Evolutionary conservation across 30 jellyfish, hydroid and myxozoan genomes (phyloP), one percentile per base, ranked within the genome.

Genomic region (Aurelia aurita): DNA sequence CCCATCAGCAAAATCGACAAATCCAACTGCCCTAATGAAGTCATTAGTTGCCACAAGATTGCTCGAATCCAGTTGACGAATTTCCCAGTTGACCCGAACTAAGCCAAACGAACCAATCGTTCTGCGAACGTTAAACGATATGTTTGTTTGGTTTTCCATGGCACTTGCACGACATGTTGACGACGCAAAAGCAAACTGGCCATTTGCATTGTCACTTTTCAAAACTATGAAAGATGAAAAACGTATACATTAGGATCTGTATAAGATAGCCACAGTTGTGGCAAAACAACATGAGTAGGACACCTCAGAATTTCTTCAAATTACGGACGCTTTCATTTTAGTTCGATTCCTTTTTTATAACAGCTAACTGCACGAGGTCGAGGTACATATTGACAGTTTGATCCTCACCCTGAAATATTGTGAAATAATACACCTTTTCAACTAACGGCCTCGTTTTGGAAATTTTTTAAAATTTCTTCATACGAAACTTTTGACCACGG

Each of bases 171-270:
- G 67, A 34, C 98, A 92, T 15, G 58, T 60, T 19, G 85, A 57
- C 0, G 85, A 19, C 28, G 23, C 58, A 47, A 92, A 78, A 3
- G 75, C 92, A 62, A 92, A 92, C 29, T 46, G 85, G 39, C 98
- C 98, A 80, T 92, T 92, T 18, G 92, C 79, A 70, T 61, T 67
- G 72, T 92, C 98, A 86, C 98, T 92, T 60, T 92, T 92, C 85
- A 74, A 46, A 46, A 92, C 98, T 92, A 55, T 28, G 55, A 84
- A 66, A 15, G 34, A 62, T 20, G 46, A 28, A 15, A 51, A 19
- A 75, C 25, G 29, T 28, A 53, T 0, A n/a, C 21, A 28, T 19
- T 46, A 14, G 51, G 1, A 39, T 12, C 47, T 12, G 13, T 0
- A 47, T 2, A 76, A 10, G 16, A 0, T 28, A 69, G 23, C 11